Evolutionary conservation across 2,113 vertebrate species (phyloP).

Genomic region (Zosterops borbonicus): DNA sequence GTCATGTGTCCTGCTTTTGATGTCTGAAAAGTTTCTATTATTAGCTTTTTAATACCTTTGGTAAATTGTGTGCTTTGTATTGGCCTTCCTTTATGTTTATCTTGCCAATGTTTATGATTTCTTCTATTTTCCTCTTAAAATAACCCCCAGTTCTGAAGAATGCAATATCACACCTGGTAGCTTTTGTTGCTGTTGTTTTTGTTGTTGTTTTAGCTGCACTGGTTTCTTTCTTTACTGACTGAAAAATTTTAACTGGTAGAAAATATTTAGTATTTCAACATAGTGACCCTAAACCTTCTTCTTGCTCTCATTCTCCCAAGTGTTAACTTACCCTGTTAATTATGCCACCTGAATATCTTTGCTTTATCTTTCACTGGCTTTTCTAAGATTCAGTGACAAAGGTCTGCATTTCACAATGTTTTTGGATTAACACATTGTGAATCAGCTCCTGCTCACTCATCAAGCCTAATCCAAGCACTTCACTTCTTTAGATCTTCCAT

Average conservation of each 20-base stretch:
- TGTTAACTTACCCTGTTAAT: background rate
- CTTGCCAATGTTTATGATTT: background rate
- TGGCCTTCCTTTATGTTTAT: background rate
- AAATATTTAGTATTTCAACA: background rate
- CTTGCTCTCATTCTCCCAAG: background rate
- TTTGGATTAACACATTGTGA: background rate
- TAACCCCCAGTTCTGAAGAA: background rate
- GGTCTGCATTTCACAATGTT: background rate
- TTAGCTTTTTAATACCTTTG: conserved; percentile 2
- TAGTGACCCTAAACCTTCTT: background rate
- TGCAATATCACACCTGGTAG: background rate
- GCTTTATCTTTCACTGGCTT: background rate
- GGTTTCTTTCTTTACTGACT: background rate
- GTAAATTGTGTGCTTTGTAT: background rate
- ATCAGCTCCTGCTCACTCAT: background rate
- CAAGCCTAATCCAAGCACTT: background rate
- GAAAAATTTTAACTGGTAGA: background rate
- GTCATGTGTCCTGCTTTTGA: background rate
- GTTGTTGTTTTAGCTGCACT: background rate
- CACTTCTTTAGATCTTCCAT: background rate
- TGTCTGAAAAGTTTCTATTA: background rate
- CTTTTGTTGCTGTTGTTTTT: background rate
- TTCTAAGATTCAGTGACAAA: background rate
- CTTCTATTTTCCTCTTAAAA: background rate
- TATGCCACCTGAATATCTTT: background rate